phyloP scores from a whole-genome alignment of 1,140 invertebrate species.

The Drosophila kepulauana region DNA sequence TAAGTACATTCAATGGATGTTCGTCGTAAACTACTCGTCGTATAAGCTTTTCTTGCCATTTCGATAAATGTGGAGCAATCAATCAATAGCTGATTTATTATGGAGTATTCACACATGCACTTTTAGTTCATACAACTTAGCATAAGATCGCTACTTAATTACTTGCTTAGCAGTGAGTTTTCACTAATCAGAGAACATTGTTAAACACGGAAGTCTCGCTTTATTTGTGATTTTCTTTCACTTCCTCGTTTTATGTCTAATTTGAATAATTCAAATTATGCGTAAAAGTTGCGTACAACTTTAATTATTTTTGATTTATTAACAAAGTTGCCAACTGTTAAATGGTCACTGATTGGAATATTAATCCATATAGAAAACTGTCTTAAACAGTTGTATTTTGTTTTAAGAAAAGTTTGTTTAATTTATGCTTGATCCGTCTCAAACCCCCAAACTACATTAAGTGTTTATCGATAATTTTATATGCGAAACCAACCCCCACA shows the following conservation, averaged over 20 bases:
- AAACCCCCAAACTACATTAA: neutral
- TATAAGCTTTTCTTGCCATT: slow-evolving; percentile 11
- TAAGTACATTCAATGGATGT: slow-evolving; percentile 8
- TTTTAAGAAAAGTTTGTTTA: neutral
- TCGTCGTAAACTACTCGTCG: neutral
- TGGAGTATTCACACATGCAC: neutral
- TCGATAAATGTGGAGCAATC: slow-evolving; percentile 12
- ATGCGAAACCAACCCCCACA: neutral
- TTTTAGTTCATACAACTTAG: neutral
- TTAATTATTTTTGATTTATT: slow-evolving; percentile 1
- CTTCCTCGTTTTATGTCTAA: too few species aligned
- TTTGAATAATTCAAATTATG: neutral
- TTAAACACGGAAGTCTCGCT: too few species aligned
- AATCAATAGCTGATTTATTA: slow-evolving; percentile 3
- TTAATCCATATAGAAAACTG: neutral
- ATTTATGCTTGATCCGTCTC: slow-evolving; percentile 3
- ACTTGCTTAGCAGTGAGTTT: too few species aligned
- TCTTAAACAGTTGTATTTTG: neutral
- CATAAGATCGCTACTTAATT: neutral
- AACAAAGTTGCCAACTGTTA: neutral
- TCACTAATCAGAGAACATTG: too few species aligned
- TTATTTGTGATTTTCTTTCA: too few species aligned
- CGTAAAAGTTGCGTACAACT: neutral
- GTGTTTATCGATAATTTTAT: slow-evolving; percentile 3
- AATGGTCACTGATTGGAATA: neutral